Percentiles rank a stretch among this genome's conserved stretches.
These are phyloP conservation scores for Leptinotarsa lineolata DNA, from an alignment of 1,140 invertebrate genomes.

Conservation along the genomic window DNA sequence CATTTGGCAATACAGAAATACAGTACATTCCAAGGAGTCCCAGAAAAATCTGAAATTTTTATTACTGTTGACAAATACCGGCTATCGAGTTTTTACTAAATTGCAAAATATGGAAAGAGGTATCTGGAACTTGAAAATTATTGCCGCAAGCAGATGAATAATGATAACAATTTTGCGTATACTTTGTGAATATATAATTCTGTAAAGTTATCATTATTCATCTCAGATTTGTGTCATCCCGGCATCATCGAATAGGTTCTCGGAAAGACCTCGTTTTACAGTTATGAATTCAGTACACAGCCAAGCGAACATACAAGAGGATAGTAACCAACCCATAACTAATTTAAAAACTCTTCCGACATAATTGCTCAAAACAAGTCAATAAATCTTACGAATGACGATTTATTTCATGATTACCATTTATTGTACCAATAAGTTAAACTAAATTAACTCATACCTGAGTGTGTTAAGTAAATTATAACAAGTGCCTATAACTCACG, in stretches of 20 bases:
- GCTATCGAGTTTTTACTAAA: too few relatives aligned
- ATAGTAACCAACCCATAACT: slow-evolving; percentile 17
- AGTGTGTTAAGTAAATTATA: slow-evolving; percentile 30
- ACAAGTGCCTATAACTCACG: slow-evolving; percentile 22
- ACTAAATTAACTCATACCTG: slow-evolving; percentile 29
- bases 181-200: too few relatives aligned
- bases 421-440: slow-evolving; percentile 29
- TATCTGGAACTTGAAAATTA: not conserved
- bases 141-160: not conserved
- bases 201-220: too few relatives aligned
- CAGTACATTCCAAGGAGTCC: too few relatives aligned
- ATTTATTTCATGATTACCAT: slow-evolving; percentile 31
- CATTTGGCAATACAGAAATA: too few relatives aligned
- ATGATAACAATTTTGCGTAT: too few relatives aligned
- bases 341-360: slow-evolving; percentile 24
- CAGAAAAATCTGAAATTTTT: too few relatives aligned
- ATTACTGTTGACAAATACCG: too few relatives aligned
- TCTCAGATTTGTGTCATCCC: too few relatives aligned
- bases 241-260: not conserved
- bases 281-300: not conserved
- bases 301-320: not conserved
- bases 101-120: not conserved
- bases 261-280: not conserved
- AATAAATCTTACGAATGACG: slow-evolving; percentile 27
- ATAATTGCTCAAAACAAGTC: slow-evolving; percentile 20